Conservation (phyloP, 2,113 vertebrate species). For the Chaetodon auriga region DNA sequence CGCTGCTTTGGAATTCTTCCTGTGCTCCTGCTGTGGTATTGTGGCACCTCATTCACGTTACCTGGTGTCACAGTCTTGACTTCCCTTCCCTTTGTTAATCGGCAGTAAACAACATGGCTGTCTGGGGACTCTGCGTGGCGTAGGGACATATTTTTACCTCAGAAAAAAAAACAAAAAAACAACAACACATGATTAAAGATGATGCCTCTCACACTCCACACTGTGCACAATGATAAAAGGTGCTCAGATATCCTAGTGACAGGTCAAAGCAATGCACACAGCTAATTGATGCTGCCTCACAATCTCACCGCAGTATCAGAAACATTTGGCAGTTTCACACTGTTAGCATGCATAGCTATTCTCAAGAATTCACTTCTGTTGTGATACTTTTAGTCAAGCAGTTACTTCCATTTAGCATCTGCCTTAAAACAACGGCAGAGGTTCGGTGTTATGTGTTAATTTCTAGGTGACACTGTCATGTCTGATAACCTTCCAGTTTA, state of each 20-base stretch:
- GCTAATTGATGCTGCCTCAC: constrained; percentile 84
- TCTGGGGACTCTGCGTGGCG: constrained; percentile 82
- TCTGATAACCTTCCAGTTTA: constrained; percentile 23
- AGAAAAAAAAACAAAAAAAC: constrained; percentile 55
- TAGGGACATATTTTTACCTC: constrained; percentile 82
- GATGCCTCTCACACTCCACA: constrained; percentile 77
- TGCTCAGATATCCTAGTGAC: constrained; percentile 82
- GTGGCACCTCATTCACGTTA: constrained; percentile 80
- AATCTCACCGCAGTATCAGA: constrained; percentile 72
- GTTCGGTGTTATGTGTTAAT: constrained; percentile 38
- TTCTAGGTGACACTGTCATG: constrained; percentile 25
- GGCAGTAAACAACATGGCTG: constrained; percentile 86
- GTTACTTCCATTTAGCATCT: constrained; percentile 53
- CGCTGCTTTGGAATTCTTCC: constrained; percentile 69
- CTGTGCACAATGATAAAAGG: constrained; percentile 83
- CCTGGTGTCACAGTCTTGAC: constrained; percentile 83
- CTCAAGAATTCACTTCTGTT: constrained; percentile 55
- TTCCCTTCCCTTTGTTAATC: constrained; percentile 86
- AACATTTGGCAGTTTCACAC: constrained; percentile 74
- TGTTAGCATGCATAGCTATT: constrained; percentile 65
- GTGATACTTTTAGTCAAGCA: constrained; percentile 54
- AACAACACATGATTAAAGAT: constrained; percentile 84
- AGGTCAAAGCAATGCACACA: constrained; percentile 82
- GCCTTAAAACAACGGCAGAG: constrained; percentile 52
- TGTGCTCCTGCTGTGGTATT: constrained; percentile 69